Evolutionary conservation across 2,797 vertebrate species (phyloP).

Genomic region (Lates japonicus): DNA sequence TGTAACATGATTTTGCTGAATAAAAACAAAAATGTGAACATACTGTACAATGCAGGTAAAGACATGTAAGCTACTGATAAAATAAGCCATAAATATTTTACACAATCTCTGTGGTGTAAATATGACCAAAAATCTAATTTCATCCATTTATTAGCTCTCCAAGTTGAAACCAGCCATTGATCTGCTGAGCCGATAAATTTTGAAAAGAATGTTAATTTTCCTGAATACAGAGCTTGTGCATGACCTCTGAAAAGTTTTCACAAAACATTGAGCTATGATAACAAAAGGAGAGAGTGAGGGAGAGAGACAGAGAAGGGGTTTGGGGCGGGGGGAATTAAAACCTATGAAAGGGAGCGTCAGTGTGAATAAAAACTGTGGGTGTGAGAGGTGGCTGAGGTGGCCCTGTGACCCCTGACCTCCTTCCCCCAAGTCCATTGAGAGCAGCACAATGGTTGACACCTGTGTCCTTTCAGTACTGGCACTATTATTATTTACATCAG

Average conservation of each 20-base stretch:
- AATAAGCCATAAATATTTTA: neutral
- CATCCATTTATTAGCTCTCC: conserved; percentile 25
- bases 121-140: conserved; percentile 15
- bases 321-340: conserved; percentile 52
- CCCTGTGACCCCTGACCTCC: conserved; percentile 78
- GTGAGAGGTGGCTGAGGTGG: conserved; percentile 78
- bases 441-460: conserved; percentile 88
- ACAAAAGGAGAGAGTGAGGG: conserved; percentile 72
- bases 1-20: neutral
- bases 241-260: conserved; percentile 79
- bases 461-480: conserved; percentile 87
- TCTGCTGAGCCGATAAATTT: conserved; percentile 59
- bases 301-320: conserved; percentile 30
- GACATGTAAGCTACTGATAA: neutral
- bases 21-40: neutral
- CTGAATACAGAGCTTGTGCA: conserved; percentile 61
- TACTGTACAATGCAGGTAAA: neutral
- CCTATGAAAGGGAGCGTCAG: conserved; percentile 72
- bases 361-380: conserved; percentile 79
- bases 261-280: conserved; percentile 79
- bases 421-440: conserved; percentile 81
- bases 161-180: conserved; percentile 48
- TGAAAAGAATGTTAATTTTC: conserved; percentile 75
- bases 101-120: neutral
- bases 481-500: conserved; percentile 88